Evolutionary conservation across 2,113 vertebrate genomes (phyloP).

Genomic region (Etia nguti): DNA sequence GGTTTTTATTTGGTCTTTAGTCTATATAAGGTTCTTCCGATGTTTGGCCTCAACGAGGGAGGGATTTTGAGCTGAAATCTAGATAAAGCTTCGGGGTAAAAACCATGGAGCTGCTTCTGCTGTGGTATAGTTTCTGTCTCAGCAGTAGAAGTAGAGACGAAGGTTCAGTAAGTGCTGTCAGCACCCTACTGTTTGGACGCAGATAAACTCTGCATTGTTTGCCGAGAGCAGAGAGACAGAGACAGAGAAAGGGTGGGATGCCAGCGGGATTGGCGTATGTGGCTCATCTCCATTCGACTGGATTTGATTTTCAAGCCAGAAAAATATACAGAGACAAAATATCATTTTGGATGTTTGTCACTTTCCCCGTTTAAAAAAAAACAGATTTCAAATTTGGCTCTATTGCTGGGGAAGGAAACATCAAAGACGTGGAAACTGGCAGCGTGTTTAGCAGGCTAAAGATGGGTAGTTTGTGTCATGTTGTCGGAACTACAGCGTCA

Average conservation of each 20-base stretch:
- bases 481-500: neutral
- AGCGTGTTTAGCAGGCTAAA: neutral
- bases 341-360: slow-evolving; percentile 3
- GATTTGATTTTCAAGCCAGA: slow-evolving; percentile 6
- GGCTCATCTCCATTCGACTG: neutral
- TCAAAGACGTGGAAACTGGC: neutral
- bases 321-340: slow-evolving; percentile 21
- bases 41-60: neutral
- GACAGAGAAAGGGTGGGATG: neutral
- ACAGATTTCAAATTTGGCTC: neutral
- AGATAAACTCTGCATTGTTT: slow-evolving; percentile 11
- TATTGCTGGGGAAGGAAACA: neutral
- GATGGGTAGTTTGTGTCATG: neutral
- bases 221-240: neutral
- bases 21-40: neutral
- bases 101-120: neutral
- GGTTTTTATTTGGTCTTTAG: neutral
- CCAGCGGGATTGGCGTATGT: neutral
- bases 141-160: neutral
- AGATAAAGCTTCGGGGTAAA: neutral
- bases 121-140: neutral
- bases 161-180: neutral
- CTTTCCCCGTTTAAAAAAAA: neutral
- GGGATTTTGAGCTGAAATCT: neutral
- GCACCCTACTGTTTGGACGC: neutral